Evolutionary conservation across 2,888 invertebrate genomes (phyloP).

Genomic region (Cantharis rustica): DNA sequence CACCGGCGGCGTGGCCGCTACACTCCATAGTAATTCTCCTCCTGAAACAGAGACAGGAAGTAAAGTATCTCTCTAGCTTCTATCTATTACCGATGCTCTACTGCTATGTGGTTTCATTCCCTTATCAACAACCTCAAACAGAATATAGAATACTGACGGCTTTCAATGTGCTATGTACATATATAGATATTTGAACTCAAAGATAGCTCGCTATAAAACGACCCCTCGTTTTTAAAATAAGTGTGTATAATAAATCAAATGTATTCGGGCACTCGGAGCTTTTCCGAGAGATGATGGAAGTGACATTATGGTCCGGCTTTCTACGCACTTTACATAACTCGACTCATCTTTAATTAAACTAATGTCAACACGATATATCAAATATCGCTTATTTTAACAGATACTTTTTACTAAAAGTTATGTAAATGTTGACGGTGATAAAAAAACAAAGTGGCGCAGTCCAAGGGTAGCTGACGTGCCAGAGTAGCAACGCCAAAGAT

Average conservation of each 20-base stretch:
- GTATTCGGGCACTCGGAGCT: slow-evolving; percentile 35
- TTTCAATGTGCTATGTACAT: slow-evolving; percentile 42
- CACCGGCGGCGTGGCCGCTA: slow-evolving; percentile 49
- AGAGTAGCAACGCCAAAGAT: slow-evolving; percentile 43
- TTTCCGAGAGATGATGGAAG: slow-evolving; percentile 31
- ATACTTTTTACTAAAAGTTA: slow-evolving; percentile 23
- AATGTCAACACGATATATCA: slow-evolving; percentile 12
- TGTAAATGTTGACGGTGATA: slow-evolving; percentile 51
- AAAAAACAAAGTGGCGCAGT: slow-evolving; percentile 37
- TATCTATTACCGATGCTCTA: slow-evolving; percentile 20
- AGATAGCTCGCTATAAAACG: slow-evolving; percentile 41
- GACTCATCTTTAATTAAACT: slow-evolving; percentile 27
- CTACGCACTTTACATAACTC: slow-evolving; percentile 23
- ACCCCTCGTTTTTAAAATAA: slow-evolving; percentile 44
- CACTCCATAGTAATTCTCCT: slow-evolving; percentile 53
- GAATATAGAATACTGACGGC: slow-evolving; percentile 49
- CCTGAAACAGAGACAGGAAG: slow-evolving; percentile 47
- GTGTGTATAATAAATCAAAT: slow-evolving; percentile 48
- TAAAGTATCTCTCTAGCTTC: slow-evolving; percentile 23
- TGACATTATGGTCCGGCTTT: slow-evolving; percentile 25
- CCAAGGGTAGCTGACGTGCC: slow-evolving; percentile 40
- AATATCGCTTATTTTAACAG: slow-evolving; percentile 15
- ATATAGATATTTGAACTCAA: slow-evolving; percentile 43
- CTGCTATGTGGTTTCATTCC: slow-evolving; percentile 35
- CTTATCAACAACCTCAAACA: slow-evolving; percentile 52